Percentiles rank a stretch among this genome's conserved stretches.
Evolutionary conservation across 1,140 invertebrate genomes (phyloP).

Genomic region (Bombus confusus): DNA sequence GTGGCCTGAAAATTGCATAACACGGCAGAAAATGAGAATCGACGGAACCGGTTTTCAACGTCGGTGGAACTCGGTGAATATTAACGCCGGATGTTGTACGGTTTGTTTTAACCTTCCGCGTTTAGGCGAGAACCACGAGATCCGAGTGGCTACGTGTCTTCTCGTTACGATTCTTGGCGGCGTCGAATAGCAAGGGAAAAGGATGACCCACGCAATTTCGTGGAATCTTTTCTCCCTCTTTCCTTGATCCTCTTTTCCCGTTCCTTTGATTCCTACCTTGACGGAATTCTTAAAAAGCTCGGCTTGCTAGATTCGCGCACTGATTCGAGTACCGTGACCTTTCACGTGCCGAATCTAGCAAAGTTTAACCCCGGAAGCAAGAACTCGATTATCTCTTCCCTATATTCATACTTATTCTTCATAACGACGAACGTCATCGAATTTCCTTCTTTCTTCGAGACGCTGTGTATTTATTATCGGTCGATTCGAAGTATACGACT

Average conservation of each 20-base stretch:
- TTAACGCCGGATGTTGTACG: conserved; percentile 3
- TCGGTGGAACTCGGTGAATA: neutral
- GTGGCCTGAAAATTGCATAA: neutral
- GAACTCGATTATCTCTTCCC: neutral
- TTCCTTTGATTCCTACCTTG: conserved; percentile 45
- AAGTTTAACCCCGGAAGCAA: conserved; percentile 1
- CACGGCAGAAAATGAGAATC: neutral
- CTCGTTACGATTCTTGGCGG: conserved; percentile 39
- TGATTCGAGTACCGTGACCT: conserved; percentile 27
- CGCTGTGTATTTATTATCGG: neutral
- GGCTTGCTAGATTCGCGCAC: conserved; percentile 5
- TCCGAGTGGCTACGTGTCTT: neutral
- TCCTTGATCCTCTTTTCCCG: neutral
- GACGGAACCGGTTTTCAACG: neutral
- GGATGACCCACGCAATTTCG: conserved; percentile 49
- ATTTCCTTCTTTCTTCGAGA: neutral
- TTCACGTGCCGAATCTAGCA: conserved; percentile 4
- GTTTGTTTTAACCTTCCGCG: conserved; percentile 21
- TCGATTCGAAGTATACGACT: accelerated
- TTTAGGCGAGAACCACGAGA: conserved; percentile 4
- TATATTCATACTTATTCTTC: neutral
- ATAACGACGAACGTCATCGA: neutral
- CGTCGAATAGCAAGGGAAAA: conserved; percentile 10
- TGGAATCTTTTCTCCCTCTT: conserved; percentile 26
- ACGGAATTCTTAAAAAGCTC: conserved; percentile 47